These are phyloP conservation scores for Trematomus bernacchii DNA, from an alignment of 2,797 vertebrate species.

Conservation along the genomic window DNA sequence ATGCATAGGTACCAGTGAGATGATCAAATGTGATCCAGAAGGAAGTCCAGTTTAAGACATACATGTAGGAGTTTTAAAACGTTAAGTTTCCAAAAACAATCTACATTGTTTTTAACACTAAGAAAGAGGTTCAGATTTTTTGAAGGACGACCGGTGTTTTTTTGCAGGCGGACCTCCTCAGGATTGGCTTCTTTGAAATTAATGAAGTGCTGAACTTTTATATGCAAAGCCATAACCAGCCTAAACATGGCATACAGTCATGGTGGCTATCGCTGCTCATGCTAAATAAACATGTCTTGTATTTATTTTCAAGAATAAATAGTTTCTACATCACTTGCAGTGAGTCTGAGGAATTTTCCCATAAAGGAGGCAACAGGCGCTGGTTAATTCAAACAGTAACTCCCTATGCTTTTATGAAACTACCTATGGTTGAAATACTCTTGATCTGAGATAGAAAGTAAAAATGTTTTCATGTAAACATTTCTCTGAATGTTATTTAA, in stretches of 20 bases:
- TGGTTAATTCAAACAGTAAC: neutral
- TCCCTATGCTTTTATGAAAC: conserved; percentile 9
- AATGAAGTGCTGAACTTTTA: neutral
- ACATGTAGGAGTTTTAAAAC: no score
- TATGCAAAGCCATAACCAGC: neutral
- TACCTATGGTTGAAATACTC: conserved; percentile 7
- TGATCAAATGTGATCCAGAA: no score
- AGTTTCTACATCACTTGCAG: conserved; percentile 2
- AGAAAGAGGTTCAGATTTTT: neutral
- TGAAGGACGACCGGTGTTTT: no score
- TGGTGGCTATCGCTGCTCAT: conserved; percentile 3
- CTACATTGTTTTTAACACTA: neutral
- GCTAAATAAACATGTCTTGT: conserved; percentile 11
- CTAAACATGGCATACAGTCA: neutral
- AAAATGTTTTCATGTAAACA: conserved; percentile 30
- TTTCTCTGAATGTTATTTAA: conserved; percentile 16
- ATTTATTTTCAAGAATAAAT: conserved; percentile 30
- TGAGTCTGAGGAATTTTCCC: conserved; percentile 14
- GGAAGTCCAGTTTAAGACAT: no score
- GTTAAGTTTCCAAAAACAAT: conserved; percentile 3
- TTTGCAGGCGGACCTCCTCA: no score
- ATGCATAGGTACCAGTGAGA: neutral
- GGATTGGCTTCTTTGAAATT: neutral
- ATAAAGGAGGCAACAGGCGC: neutral
- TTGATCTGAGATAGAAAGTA: conserved; percentile 22